Conservation (phyloP, 2,113 vertebrate species). For the Otolemur garnettii region DNA sequence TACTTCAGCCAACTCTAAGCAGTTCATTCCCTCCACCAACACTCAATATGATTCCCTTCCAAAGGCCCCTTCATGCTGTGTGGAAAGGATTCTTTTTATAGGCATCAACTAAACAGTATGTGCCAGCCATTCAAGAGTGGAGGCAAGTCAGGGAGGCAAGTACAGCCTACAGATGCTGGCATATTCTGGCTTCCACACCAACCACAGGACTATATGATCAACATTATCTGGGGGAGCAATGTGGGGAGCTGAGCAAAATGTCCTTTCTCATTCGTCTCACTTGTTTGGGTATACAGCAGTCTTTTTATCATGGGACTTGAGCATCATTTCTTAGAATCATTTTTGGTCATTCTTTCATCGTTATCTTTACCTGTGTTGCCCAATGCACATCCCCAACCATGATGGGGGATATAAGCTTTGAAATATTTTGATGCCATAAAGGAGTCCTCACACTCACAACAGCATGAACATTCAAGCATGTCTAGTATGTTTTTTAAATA, state of each 20-base stretch:
- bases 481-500: not conserved
- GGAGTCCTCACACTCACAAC: not conserved
- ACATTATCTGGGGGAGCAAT: accelerated
- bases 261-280: not conserved
- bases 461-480: not conserved
- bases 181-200: no score
- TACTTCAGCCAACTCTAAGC: not conserved
- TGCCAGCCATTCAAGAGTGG: not conserved
- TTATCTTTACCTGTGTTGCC: not conserved
- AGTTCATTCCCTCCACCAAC: not conserved
- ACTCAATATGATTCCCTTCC: not conserved
- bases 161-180: not conserved
- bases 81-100: not conserved
- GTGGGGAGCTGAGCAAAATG: accelerated
- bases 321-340: not conserved
- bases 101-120: not conserved
- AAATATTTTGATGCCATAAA: not conserved
- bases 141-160: not conserved
- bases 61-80: not conserved
- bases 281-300: not conserved
- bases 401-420: not conserved
- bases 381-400: not conserved
- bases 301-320: not conserved
- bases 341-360: not conserved
- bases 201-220: no score